Evolutionary conservation across 2,888 invertebrate species (phyloP), one percentile per base, ranked within the genome.

Genomic region (Lottia scabra): DNA sequence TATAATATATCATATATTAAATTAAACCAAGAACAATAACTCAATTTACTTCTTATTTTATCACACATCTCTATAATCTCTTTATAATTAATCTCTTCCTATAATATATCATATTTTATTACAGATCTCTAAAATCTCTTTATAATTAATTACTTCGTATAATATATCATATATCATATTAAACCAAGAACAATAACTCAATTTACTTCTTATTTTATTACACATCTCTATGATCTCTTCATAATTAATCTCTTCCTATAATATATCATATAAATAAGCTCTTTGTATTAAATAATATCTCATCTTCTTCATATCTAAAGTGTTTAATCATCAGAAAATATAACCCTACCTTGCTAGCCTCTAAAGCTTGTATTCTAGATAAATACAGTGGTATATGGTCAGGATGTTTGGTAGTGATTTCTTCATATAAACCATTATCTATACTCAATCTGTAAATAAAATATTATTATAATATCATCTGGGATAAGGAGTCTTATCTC

Each of bases 301-400:
- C 30, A 4, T 30, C 2, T 30, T 30, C 2, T 5, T 4, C 3
- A 30, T 30, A 2, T 30, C 30, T 30, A 30, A 4, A 30, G 5
- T 30, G 1, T 10, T 38, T 4, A 5, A 38, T 38, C 5, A 38
- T 38, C 1, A 4, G 94, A 0, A 13, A 19, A n/a, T n/a, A 13
- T 27, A n/a, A 0, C 30, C 75, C 27, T 71, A 88, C 85, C 84
- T 87, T 87, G 46, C 87, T 84, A 64, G 80, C 81, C 86, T 96
- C 96, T 26, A 97, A 89, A 30, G 93, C 93, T 85, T 94, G 94
- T 67, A 98, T 91, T 89, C 95, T 94, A 8, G 95, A 93, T 65
- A 94, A 92, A 88, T 96, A 94, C 4, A 95, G 92, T 15, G 94
- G 94, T 68, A 95, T 88, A 91, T 94, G 94, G 69, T 93, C 93